Evolutionary conservation across 2,888 invertebrate species (phyloP), one percentile per base, ranked within the genome.

Genomic region (Drosophila kanekoi): DNA sequence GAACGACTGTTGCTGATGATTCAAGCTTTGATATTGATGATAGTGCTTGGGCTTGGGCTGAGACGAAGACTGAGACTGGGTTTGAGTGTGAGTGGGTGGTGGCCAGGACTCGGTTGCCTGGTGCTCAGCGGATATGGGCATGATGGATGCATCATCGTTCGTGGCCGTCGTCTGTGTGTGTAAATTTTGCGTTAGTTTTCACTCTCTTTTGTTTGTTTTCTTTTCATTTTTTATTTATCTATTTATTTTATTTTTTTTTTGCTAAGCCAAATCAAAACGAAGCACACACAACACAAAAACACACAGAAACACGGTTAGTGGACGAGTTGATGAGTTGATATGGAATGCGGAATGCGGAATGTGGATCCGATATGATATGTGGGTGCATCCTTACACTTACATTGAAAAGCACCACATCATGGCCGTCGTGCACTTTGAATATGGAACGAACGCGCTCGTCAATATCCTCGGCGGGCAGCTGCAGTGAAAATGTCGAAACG

Each of bases 1-100:
- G 74, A 92, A 91, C 66, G 87, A 71, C 68, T 90, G 90, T 57
- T 80, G 81, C 61, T 81, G 76, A 65, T 86, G 81, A 61, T 59
- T 86, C 72, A 86, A 65, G 64, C 83, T 87, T 77, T 74, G 78
- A 84, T 77, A 80, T 66, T 76, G 90, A 73, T 72, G 77, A 68
- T 86, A 85, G 51, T 67, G 76, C 76, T 67, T 72, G 59, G 82
- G 38, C 71, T 67, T 53, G 59, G 61, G 20, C 57, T 62, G 59
- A 49, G 71, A 35, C 52, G 43, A 16, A 41, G 54, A 37, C 47
- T 45, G 41, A 48, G 52, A 9, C 20, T 47, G 48, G 28, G 43
- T 40, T 44, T 59, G 68, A 11, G 53, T 41, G 32, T 53, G 60
- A 57, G 58, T 44, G 51, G 68, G 35, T 28, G 68, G 32, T 28